Conservation (phyloP, 2,113 vertebrate genomes). For the Panthera tigris region DNA sequence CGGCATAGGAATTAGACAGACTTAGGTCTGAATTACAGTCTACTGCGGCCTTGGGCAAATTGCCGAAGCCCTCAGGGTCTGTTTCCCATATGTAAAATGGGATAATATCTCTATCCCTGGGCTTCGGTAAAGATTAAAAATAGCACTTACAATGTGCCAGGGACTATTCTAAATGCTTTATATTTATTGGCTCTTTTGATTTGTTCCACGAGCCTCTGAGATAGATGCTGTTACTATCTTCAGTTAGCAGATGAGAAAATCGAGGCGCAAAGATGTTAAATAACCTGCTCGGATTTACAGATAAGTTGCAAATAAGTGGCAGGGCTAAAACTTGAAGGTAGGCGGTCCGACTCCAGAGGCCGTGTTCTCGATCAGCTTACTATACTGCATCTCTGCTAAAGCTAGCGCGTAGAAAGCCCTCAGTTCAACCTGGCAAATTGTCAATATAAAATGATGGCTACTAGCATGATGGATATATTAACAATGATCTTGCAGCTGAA, state of each 20-base stretch:
- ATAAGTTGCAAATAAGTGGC: not conserved
- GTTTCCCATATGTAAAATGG: not conserved
- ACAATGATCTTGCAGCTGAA: not conserved
- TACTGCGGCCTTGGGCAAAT: not conserved
- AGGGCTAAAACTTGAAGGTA: not conserved
- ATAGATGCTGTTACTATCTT: not conserved
- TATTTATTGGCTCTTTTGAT: not conserved
- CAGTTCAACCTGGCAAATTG: not conserved
- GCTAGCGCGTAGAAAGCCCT: not conserved
- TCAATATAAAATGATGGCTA: not conserved
- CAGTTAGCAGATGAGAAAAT: slow-evolving; percentile 19
- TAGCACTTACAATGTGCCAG: not conserved
- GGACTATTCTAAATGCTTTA: not conserved
- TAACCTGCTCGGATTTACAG: not conserved
- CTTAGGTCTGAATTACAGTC: not conserved
- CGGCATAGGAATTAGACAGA: not conserved
- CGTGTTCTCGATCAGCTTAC: not conserved
- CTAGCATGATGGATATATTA: not conserved
- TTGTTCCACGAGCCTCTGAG: not conserved
- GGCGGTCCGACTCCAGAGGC: not conserved
- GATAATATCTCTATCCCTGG: not conserved
- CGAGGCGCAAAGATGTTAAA: not conserved
- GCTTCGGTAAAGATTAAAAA: slow-evolving; percentile 21
- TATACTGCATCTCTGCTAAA: not conserved
- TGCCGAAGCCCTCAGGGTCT: not conserved